phyloP scores from a whole-genome alignment of 2,113 vertebrate species.

The Dicaeum eximium region DNA sequence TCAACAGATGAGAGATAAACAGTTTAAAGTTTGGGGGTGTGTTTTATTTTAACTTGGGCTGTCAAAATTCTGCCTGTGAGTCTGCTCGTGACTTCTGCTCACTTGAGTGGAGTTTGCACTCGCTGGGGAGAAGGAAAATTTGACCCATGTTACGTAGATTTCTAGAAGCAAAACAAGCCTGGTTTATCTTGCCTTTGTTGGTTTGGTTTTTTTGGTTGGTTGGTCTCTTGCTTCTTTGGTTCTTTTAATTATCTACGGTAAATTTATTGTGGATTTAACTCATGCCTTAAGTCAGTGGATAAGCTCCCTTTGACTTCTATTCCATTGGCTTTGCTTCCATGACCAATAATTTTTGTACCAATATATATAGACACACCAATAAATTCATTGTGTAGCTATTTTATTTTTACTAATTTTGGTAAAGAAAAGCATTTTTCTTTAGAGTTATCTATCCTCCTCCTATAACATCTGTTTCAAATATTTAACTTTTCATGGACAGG shows the following conservation, averaged over 20 bases:
- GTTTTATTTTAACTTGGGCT: slow-evolving; percentile 15
- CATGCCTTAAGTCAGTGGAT: not conserved
- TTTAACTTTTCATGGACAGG: not conserved
- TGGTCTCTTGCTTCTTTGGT: not conserved
- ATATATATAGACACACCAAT: not conserved
- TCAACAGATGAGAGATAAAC: not conserved
- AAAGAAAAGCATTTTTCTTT: not conserved
- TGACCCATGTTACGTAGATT: not conserved
- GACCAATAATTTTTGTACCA: not conserved
- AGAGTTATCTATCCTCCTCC: not conserved
- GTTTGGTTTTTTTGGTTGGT: not conserved
- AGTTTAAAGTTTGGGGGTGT: not conserved
- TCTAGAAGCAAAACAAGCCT: not conserved
- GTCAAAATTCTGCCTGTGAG: not conserved
- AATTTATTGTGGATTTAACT: not conserved
- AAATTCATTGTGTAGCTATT: not conserved
- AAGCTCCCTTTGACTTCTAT: not conserved
- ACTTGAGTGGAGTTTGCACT: slow-evolving; percentile 24
- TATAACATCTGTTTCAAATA: not conserved
- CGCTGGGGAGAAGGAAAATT: not conserved
- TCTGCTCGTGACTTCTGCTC: not conserved
- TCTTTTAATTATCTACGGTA: not conserved
- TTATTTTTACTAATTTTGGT: not conserved
- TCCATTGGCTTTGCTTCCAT: not conserved
- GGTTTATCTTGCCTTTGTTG: not conserved